phyloP scores from a whole-genome alignment of 2,113 vertebrate genomes.

The Ellobius talpinus region DNA sequence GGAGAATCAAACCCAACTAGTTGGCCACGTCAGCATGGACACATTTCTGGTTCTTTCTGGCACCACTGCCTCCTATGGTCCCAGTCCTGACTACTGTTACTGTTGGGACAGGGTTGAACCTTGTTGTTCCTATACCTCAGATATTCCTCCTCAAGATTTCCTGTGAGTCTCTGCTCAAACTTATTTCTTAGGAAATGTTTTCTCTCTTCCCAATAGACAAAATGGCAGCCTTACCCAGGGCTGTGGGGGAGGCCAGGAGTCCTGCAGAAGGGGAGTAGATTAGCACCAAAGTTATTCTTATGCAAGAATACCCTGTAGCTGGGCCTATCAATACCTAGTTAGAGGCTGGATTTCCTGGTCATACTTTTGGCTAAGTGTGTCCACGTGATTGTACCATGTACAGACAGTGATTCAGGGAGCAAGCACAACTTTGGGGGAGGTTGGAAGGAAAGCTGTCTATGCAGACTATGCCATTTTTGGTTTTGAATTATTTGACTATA shows the following conservation, averaged over 20 bases:
- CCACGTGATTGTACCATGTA: background rate
- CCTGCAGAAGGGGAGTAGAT: background rate
- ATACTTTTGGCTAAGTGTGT: background rate
- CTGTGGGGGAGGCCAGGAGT: background rate
- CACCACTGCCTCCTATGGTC: too few relatives aligned
- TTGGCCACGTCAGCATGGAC: too few relatives aligned
- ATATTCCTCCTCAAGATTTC: background rate
- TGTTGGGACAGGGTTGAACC: background rate
- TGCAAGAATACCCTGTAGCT: background rate
- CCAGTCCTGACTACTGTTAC: background rate
- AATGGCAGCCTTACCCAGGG: background rate
- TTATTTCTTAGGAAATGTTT: background rate
- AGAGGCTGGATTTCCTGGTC: background rate
- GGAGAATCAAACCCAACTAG: background rate
- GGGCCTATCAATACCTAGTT: too few relatives aligned
- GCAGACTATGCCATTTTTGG: background rate
- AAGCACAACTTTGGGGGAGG: background rate
- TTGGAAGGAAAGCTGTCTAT: background rate
- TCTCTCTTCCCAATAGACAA: background rate
- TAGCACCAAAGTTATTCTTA: background rate
- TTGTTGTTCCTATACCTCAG: background rate
- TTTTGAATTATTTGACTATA: slow-evolving; percentile 39
- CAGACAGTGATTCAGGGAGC: background rate
- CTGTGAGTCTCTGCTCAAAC: background rate
- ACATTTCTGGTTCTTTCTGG: background rate